Base-by-base conservation (phyloP, 2,113 vertebrate genomes). In the Calyptomena viridis region DNA sequence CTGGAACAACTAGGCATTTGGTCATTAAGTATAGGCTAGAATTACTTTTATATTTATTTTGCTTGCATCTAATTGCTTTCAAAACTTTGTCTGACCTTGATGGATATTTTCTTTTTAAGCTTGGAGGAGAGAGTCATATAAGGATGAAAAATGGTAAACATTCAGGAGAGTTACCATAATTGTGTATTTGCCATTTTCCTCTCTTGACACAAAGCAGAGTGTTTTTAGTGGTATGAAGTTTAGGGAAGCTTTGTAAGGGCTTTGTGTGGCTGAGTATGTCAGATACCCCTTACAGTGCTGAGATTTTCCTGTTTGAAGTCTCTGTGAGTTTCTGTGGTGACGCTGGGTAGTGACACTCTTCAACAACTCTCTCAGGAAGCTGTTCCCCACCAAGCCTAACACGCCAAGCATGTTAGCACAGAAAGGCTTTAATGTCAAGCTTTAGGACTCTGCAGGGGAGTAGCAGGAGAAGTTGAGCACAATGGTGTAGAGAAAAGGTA, bases 41-140 rank as follows among this genome's bases (percentile, higher is more conserved):
- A 94, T 73, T 92, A 73, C 33, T 89, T 87, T 67, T 86, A 15
- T 93, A 93, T 95, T 95, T 95, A 77, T 93, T 96, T 95, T 94
- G 92, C 95, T 94, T 87, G 50, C 56, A 78, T 25, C 35, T 90
- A 94, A 75, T 95, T 94, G 64, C 80, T 81, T 91, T 82, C 76
- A 92, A 94, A 96, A 95, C 83, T 94, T 94, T 84, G 80, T 31
- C 68, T 6, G 3, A 81, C 84, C 93, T 93, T 95, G 89, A 95
- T 92, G 80, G 87, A 89, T 97, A 64, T 97, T 93, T 95, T 95
- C 83, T 84, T 94, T 93, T 47, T 67, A 72, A 90, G 63, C 63
- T 96, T 92, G 94, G 75, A 93, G 78, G 67, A 93, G 21, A 21
- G 87, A 95, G 93, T 95, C 93, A 88, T 94, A 44, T 18, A 83